Conservation (phyloP, 1,140 invertebrate species). For the Brachionus manjavacas region DNA sequence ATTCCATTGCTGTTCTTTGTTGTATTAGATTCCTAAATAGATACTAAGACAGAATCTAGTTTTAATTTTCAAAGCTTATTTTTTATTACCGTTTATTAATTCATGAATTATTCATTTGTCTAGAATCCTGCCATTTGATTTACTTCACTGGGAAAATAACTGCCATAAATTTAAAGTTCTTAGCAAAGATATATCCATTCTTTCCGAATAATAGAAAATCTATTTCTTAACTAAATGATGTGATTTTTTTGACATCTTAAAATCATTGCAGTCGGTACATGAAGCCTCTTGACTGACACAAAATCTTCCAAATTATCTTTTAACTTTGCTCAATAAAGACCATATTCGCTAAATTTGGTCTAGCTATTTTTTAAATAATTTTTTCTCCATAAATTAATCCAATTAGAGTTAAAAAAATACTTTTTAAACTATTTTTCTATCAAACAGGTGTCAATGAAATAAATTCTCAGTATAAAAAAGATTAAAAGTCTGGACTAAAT, state of each 20-base stretch:
- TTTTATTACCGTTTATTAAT: neutral
- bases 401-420: neutral
- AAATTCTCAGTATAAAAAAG: neutral
- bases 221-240: neutral
- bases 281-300: neutral
- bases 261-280: neutral
- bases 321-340: neutral
- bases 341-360: neutral
- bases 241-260: neutral
- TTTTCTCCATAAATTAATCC: neutral
- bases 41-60: neutral
- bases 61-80: neutral
- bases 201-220: neutral
- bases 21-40: neutral
- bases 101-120: conserved; percentile 29
- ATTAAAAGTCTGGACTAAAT: neutral
- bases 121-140: neutral
- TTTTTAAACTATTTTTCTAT: neutral
- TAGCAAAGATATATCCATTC: neutral
- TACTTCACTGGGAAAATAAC: neutral
- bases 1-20: neutral
- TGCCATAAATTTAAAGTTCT: neutral
- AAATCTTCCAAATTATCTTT: neutral
- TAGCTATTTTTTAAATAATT: neutral
- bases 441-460: neutral